Percentiles rank a stretch among this genome's conserved stretches.
These are phyloP conservation scores for Eupithecia dodoneata DNA, from an alignment of 2,888 invertebrate genomes.

Conservation along the genomic window DNA sequence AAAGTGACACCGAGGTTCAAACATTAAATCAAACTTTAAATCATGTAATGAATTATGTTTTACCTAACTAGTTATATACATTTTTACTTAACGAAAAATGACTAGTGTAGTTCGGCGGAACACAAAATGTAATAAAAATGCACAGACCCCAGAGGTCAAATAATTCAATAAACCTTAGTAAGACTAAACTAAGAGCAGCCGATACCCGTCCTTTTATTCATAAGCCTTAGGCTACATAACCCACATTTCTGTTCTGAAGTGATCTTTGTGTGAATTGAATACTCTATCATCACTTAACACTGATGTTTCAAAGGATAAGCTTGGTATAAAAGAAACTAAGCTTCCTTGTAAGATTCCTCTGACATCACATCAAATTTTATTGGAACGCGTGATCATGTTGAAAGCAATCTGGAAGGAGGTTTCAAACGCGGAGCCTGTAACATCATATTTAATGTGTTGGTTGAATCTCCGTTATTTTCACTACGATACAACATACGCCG, in stretches of 20 bases:
- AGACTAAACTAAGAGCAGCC: background rate
- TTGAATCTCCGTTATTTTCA: background rate
- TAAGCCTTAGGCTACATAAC: background rate
- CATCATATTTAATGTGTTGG: slow-evolving; percentile 31
- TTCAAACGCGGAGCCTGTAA: slow-evolving; percentile 34
- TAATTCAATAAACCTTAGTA: background rate
- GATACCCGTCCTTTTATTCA: background rate
- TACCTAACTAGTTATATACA: background rate
- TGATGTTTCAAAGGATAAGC: background rate
- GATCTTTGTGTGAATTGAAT: background rate
- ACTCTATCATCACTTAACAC: background rate
- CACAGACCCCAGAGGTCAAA: background rate
- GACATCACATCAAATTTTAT: slow-evolving; percentile 20
- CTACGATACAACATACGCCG: background rate
- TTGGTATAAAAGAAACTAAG: slow-evolving; percentile 1
- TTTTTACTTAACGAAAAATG: background rate
- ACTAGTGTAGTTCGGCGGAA: background rate
- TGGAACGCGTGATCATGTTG: slow-evolving; percentile 47
- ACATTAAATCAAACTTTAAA: background rate
- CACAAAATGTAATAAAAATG: background rate
- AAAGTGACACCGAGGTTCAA: too few species aligned
- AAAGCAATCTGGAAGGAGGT: slow-evolving; percentile 50
- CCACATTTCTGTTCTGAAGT: background rate
- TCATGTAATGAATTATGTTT: background rate
- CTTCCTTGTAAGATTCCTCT: background rate